These are phyloP conservation scores for Drosophila punjabiensis DNA, from an alignment of 1,140 invertebrate species.

Conservation along the genomic window DNA sequence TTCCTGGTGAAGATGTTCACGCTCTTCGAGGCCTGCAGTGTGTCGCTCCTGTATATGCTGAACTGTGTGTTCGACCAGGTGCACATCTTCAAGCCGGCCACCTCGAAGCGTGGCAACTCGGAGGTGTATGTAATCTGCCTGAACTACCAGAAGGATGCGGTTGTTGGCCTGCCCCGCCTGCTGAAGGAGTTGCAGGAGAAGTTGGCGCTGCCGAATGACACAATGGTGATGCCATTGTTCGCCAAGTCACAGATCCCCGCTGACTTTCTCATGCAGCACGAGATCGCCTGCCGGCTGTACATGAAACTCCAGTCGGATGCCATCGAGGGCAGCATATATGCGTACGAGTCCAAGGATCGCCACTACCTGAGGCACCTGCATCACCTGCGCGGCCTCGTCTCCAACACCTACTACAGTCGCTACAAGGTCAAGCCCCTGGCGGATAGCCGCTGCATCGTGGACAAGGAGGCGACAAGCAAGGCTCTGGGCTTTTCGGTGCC, in stretches of 20 bases:
- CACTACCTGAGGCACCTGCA: slow-evolving; percentile 85
- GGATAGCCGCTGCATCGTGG: slow-evolving; percentile 84
- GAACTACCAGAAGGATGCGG: slow-evolving; percentile 50
- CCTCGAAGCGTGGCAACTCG: slow-evolving; percentile 97
- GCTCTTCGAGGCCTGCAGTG: slow-evolving; percentile 92
- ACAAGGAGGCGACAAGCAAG: slow-evolving; percentile 85
- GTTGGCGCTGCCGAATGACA: slow-evolving; percentile 62
- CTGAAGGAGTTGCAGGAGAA: slow-evolving; percentile 75
- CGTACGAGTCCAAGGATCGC: slow-evolving; percentile 86
- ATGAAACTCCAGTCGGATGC: slow-evolving; percentile 88
- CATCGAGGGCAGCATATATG: slow-evolving; percentile 88
- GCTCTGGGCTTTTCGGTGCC: slow-evolving; percentile 64
- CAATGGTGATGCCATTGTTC: slow-evolving; percentile 87
- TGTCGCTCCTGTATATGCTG: slow-evolving; percentile 93
- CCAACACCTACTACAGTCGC: slow-evolving; percentile 86
- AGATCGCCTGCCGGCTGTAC: slow-evolving; percentile 88
- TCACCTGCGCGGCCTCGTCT: slow-evolving; percentile 85
- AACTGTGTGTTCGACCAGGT: slow-evolving; percentile 89
- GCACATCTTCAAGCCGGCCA: slow-evolving; percentile 93
- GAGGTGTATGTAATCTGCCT: slow-evolving; percentile 95
- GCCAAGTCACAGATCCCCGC: slow-evolving; percentile 87
- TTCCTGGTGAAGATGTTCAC: slow-evolving; percentile 98
- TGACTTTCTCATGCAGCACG: slow-evolving; percentile 90
- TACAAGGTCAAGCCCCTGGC: slow-evolving; percentile 86
- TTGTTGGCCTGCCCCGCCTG: slow-evolving; percentile 29